A percentile compares a stretch with the other conserved stretches of the same genome.
Evolutionary conservation across 2,797 vertebrate species (phyloP).

Genomic region (Onychomys arenicola): DNA sequence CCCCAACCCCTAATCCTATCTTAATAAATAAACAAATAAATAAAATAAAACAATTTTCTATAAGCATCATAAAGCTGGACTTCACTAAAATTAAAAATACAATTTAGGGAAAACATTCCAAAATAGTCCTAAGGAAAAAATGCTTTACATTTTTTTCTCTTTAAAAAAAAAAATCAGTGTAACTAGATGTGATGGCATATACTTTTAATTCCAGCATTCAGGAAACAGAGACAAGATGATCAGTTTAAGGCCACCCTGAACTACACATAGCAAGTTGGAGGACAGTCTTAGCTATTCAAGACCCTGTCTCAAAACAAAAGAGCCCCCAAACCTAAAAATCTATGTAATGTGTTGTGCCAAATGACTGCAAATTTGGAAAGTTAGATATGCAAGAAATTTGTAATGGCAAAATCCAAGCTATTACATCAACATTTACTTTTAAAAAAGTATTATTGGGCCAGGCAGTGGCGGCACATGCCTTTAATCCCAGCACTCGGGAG

Average conservation of each 20-base stretch:
- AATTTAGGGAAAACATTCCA: constrained; percentile 27
- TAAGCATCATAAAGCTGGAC: constrained; percentile 43
- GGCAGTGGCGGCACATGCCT: too few relatives aligned
- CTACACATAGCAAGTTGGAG: background rate
- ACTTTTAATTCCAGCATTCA: background rate
- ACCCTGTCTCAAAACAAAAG: background rate
- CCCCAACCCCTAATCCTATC: background rate
- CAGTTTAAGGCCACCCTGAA: background rate
- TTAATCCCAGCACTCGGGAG: too few relatives aligned
- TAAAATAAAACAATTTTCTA: constrained; percentile 23
- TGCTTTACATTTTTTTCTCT: constrained; percentile 24
- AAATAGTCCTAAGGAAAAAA: constrained; percentile 47
- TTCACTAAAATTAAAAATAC: constrained; percentile 63
- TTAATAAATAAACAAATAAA: background rate
- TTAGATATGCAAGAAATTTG: constrained; percentile 42
- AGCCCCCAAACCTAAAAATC: background rate
- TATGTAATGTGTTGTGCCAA: constrained; percentile 39
- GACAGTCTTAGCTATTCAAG: background rate
- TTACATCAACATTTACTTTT: constrained; percentile 30
- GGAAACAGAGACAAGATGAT: background rate
- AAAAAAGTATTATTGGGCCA: constrained; percentile 38
- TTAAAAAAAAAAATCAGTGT: constrained; percentile 33
- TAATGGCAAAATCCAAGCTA: constrained; percentile 54
- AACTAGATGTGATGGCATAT: background rate
- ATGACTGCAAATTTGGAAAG: constrained; percentile 31